Evolutionary conservation across 2,888 invertebrate species (phyloP), one percentile per base, ranked within the genome.

Genomic region (Tetramorium bicarinatum): DNA sequence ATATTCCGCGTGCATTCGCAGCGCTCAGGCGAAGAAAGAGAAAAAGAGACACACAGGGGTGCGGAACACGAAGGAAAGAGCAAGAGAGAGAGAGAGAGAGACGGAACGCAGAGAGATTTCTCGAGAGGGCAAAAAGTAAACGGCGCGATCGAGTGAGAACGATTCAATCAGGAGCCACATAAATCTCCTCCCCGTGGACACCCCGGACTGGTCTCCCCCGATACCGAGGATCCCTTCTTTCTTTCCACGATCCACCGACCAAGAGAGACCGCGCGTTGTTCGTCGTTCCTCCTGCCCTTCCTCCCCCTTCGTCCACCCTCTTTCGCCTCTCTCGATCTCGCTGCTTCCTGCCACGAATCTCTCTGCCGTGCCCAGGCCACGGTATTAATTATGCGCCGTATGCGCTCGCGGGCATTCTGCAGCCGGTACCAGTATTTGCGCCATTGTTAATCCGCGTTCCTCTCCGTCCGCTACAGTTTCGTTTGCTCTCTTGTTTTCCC

Each of bases 121-220:
- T 86, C 77, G 84, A 83, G 76, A 91, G 89, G 88, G 92, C 93
- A 94, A 95, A 94, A 94, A 95, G 93, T 93, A 92, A 93, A 91
- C 94, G 93, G 93, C 93, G 93, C 94, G 94, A 94, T 95, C 94
- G 94, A 94, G 95, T 94, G 94, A 95, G 94, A 95, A 95, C 95
- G 94, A 94, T 94, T 94, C 95, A 95, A 95, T 95, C 95, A 94
- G 95, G 94, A 94, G 94, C 93, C 93, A 94, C 95, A 94, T 94
- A 94, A 94, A 95, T 94, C 94, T 94, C 93, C 93, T 94, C 92
- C 93, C 93, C 92, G 94, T 92, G 93, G 94, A 94, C 94, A 94
- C 94, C 92, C 92, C 92, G 92, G 90, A 87, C 89, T 61, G 86
- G 85, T 83, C 85, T 85, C 85, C 79, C 85, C 83, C 86, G 87